Evolutionary conservation across 1,140 invertebrate species (phyloP).

Genomic region (Leptoteleia sp.): DNA sequence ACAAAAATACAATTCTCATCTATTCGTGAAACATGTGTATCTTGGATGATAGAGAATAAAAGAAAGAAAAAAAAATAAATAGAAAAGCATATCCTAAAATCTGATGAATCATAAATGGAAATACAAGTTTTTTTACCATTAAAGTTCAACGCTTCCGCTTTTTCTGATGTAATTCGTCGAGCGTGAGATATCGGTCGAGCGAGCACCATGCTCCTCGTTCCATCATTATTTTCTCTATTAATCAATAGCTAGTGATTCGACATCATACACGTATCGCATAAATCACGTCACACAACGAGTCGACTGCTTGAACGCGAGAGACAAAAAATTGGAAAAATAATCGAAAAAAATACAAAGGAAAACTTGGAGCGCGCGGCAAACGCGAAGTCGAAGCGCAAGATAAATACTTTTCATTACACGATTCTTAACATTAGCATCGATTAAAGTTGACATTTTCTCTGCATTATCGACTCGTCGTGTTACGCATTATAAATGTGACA

Average conservation of each 20-base stretch:
- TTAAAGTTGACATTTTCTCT: conserved; percentile 32
- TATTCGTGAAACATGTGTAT: no score
- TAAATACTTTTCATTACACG: conserved; percentile 37
- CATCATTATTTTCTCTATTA: conserved; percentile 68
- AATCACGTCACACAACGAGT: conserved; percentile 64
- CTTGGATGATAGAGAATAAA: no score
- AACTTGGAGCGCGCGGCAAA: conserved; percentile 46
- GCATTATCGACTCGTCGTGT: not conserved
- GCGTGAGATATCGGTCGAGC: conserved; percentile 66
- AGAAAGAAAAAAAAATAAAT: no score
- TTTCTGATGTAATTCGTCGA: conserved; percentile 66
- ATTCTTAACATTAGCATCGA: conserved; percentile 18
- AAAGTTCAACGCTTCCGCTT: conserved; percentile 66
- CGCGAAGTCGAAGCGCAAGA: conserved; percentile 21
- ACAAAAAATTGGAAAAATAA: conserved; percentile 54
- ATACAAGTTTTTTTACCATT: conserved; percentile 58
- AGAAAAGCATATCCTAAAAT: conserved; percentile 24
- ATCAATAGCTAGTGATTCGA: conserved; percentile 63
- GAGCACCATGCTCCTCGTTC: conserved; percentile 65
- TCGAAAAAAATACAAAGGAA: conserved; percentile 33
- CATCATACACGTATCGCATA: conserved; percentile 67
- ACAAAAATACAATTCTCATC: no score
- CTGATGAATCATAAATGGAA: conserved; percentile 58
- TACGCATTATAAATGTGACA: not conserved
- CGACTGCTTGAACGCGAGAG: conserved; percentile 53